phyloP scores from a whole-genome alignment of 2,888 invertebrate genomes.

The Scaptomyza reducta region DNA sequence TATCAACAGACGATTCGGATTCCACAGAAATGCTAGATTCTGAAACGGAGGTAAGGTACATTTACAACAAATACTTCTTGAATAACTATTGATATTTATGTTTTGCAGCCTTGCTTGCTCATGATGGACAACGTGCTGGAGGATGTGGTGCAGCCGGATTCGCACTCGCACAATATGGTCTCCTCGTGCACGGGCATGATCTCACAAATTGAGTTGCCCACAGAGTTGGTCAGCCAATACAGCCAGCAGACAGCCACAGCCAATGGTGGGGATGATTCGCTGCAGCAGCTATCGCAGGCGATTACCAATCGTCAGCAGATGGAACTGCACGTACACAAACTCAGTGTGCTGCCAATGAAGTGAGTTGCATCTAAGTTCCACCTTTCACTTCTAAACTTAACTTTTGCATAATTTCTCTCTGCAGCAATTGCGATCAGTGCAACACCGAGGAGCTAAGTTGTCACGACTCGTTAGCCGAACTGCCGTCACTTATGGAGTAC shows the following conservation, averaged over 20 bases:
- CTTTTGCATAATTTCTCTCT: not conserved
- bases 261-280: constrained; percentile 86
- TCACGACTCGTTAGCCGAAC: constrained; percentile 85
- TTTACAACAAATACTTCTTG: not conserved
- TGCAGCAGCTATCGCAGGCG: constrained; percentile 91
- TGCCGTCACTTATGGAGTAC: constrained; percentile 85
- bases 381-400: not conserved
- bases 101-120: constrained; percentile 86
- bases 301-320: constrained; percentile 89
- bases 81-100: not conserved
- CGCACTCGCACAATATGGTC: constrained; percentile 88
- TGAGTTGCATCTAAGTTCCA: constrained; percentile 41
- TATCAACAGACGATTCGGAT: constrained; percentile 87
- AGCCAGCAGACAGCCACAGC: constrained; percentile 52
- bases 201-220: constrained; percentile 84
- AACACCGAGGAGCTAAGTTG: constrained; percentile 83
- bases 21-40: constrained; percentile 92
- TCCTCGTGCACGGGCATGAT: constrained; percentile 86
- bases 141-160: constrained; percentile 88
- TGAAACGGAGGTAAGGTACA: constrained; percentile 87
- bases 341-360: constrained; percentile 82
- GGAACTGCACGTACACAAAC: constrained; percentile 86
- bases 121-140: constrained; percentile 92
- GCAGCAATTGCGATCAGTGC: constrained; percentile 73
- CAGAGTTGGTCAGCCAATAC: constrained; percentile 79